Evolutionary conservation across 1,140 invertebrate species (phyloP), one percentile per base, ranked within the genome.

Genomic region (Orchesella cincta): DNA sequence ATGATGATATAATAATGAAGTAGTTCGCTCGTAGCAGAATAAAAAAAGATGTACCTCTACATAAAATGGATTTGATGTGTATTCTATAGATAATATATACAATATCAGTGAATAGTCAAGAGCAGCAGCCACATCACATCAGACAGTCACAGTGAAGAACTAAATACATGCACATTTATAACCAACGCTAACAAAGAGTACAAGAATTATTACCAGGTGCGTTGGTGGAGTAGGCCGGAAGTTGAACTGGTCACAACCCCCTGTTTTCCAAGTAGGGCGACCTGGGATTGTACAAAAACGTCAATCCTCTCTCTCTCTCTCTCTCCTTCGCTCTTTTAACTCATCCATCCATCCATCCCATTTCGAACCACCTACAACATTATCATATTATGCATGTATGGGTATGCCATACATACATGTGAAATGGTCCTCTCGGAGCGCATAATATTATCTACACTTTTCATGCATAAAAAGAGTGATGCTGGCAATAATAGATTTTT

Each of bases 181-280:
- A n/a, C n/a, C 12, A 23, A 64, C 23, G 8, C 5, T 71, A 33
- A 71, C 18, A 73, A 46, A 67, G 62, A 67, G 62, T 67, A 67
- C 62, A 67, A 67, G 62, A 67, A 67, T 67, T 57, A 36, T 71
- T 64, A 74, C 79, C 79, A 80, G 79, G 76, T 80, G 79, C 75
- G 79, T 80, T 78, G 79, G 76, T 78, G 78, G 78, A 78, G 33
- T 35, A 72, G 77, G 70, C 79, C 79, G 79, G 79, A 80, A 80
- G 79, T 80, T 46, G 79, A 78, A 74, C 75, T 77, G 71, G 62
- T 67, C 62, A 67, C 62, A 67, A 67, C 62, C 62, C 62, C 29
- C 23, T 67, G 62, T 67, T 67, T 23, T 67, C 62, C 62, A 67
- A 67, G 26, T 67, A 67, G 62, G 62, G 62, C 62, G 62, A 67